Evolutionary conservation across 2,797 vertebrate species (phyloP).

Genomic region (Melanotaenia pygmaea): DNA sequence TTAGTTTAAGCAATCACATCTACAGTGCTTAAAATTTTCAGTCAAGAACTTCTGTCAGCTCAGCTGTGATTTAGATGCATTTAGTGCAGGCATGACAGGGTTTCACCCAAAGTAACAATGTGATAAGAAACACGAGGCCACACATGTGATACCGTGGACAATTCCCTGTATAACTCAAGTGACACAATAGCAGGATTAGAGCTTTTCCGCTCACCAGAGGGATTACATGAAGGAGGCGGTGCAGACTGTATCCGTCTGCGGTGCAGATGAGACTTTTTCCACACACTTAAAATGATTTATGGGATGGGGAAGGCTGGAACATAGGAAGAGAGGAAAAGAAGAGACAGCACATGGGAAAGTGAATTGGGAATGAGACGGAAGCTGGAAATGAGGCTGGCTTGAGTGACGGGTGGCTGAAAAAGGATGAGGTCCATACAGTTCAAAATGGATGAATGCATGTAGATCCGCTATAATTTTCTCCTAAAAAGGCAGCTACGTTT

Average conservation of each 20-base stretch:
- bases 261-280: constrained; percentile 59
- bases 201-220: constrained; percentile 48
- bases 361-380: constrained; percentile 42
- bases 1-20: not conserved
- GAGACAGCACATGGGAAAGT: constrained; percentile 8
- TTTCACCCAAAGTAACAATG: constrained; percentile 17
- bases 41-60: constrained; percentile 1
- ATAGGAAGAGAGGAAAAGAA: constrained; percentile 8
- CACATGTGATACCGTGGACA: constrained; percentile 47
- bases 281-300: constrained; percentile 69
- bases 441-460: constrained; percentile 9
- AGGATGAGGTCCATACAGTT: constrained; percentile 24
- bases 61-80: constrained; percentile 2
- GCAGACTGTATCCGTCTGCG: constrained; percentile 53
- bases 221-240: constrained; percentile 70
- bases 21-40: constrained; percentile 12
- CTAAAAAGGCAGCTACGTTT: not conserved
- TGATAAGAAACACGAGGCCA: constrained; percentile 25
- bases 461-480: constrained; percentile 23
- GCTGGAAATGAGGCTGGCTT: constrained; percentile 46
- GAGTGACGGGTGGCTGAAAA: constrained; percentile 37
- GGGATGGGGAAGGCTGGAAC: constrained; percentile 40
- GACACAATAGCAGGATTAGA: constrained; percentile 61
- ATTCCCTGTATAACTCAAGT: constrained; percentile 42
- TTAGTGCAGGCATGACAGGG: not conserved